Evolutionary conservation across 1,140 invertebrate genomes (phyloP), one percentile per base, ranked within the genome.

Genomic region (Temnothorax curvispinosus): DNA sequence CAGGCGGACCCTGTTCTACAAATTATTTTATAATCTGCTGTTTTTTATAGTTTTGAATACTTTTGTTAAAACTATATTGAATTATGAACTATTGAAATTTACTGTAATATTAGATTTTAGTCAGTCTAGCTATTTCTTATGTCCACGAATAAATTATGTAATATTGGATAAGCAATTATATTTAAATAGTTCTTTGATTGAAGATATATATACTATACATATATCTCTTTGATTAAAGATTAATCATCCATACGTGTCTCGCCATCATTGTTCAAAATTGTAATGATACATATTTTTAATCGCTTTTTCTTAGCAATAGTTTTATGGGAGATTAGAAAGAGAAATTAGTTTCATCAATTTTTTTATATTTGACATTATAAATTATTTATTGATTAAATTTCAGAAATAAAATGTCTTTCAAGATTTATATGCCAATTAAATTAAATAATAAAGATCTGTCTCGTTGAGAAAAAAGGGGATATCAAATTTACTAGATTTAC

Each of bases 81-180:
- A 27, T 27, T 27, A 27, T 27, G 27, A 27, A 27, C 27, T 27
- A 27, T 27, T 65, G 15, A 8, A 18, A 72, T 54, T 72, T 72
- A 54, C 3, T 54, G 18, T 32, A 72, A 72, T 72, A n/a, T 74
- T 74, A 56, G 6, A 56, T 74, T 74, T 72, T 9, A 58, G 38
- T 41, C n/a, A 35, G 54, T 75, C 72, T 13, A 75, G 21, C 58
- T 75, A 60, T 75, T 75, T 75, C n/a, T 75, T 58, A 27, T 27
- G 54, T 44, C 54, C 72, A 75, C 27, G 27, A 65, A 21, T 65
- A 35, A 3, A 52, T 56, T 58, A 27, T 69, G 18, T 35, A 44
- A 44, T 41, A 69, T 69, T 44, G 21, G n/a, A 21, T 81, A 27
- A 35, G 5, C 58, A n/a, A 62, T 62, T 77, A 13, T 41, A 8